Evolutionary conservation across 2,797 vertebrate species (phyloP).

Genomic region (Threskiornis aethiopicus): DNA sequence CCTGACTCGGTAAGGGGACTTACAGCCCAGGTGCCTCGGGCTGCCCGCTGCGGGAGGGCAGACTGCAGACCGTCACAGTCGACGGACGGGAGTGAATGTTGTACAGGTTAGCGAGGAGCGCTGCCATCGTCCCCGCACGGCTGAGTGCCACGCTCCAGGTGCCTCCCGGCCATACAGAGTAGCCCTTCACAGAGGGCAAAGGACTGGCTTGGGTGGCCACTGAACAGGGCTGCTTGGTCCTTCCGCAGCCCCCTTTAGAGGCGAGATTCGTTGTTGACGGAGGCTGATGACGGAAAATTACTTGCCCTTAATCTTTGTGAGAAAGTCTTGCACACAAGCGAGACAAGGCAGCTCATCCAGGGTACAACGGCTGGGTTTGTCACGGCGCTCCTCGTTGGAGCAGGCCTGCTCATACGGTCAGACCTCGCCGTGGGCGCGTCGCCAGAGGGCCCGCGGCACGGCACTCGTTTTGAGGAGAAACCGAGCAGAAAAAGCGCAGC

Average conservation of each 20-base stretch:
- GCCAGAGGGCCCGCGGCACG: accelerated
- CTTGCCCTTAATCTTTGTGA: background rate
- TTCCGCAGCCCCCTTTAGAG: background rate
- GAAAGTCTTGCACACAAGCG: background rate
- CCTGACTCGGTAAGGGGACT: background rate
- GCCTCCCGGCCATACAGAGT: accelerated
- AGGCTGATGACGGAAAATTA: background rate
- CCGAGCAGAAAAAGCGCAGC: accelerated
- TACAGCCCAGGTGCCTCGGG: background rate
- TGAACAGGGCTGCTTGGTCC: background rate
- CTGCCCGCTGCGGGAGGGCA: accelerated
- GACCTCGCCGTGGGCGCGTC: background rate
- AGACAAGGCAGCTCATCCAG: accelerated
- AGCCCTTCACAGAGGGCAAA: background rate
- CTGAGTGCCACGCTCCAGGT: accelerated
- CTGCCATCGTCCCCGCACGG: accelerated
- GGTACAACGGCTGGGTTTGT: no score
- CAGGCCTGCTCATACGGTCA: accelerated
- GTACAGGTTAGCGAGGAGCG: background rate
- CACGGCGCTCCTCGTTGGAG: no score
- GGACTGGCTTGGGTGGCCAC: no score
- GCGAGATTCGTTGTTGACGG: accelerated
- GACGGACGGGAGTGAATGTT: background rate
- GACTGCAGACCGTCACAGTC: background rate
- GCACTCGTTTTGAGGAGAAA: accelerated